phyloP scores from a whole-genome alignment of 2,888 invertebrate genomes.

The Poecilus cupreus region DNA sequence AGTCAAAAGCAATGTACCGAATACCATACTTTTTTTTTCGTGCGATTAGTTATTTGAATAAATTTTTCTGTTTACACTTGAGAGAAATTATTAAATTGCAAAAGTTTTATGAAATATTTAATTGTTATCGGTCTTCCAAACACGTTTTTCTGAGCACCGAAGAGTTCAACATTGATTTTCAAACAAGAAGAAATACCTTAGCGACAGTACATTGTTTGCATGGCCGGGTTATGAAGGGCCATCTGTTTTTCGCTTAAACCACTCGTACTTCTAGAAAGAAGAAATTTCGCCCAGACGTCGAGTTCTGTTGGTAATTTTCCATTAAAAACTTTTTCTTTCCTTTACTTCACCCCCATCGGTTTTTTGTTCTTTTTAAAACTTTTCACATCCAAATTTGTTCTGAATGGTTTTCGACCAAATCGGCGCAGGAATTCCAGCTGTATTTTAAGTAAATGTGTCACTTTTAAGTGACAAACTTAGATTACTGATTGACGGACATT shows the following conservation, averaged over 20 bases:
- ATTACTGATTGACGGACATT: constrained; percentile 40
- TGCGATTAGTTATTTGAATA: no score
- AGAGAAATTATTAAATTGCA: background rate
- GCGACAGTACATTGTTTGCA: constrained; percentile 40
- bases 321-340: constrained; percentile 52
- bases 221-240: constrained; percentile 25
- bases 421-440: background rate
- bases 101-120: background rate
- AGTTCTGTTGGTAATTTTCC: constrained; percentile 48
- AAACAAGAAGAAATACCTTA: background rate
- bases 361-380: constrained; percentile 52
- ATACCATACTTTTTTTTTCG: no score
- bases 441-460: constrained; percentile 52
- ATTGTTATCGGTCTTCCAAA: background rate
- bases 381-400: constrained; percentile 46
- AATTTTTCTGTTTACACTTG: background rate
- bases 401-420: constrained; percentile 41
- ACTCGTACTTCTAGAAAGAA: constrained; percentile 8
- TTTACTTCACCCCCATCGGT: constrained; percentile 34
- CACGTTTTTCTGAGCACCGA: background rate
- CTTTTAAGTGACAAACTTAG: constrained; percentile 44
- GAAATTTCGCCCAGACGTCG: constrained; percentile 10
- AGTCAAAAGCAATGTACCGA: no score
- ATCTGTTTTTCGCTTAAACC: constrained; percentile 8
- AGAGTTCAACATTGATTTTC: background rate